Conservation (phyloP, 1,140 invertebrate species). For the Diorhabda elongata region DNA sequence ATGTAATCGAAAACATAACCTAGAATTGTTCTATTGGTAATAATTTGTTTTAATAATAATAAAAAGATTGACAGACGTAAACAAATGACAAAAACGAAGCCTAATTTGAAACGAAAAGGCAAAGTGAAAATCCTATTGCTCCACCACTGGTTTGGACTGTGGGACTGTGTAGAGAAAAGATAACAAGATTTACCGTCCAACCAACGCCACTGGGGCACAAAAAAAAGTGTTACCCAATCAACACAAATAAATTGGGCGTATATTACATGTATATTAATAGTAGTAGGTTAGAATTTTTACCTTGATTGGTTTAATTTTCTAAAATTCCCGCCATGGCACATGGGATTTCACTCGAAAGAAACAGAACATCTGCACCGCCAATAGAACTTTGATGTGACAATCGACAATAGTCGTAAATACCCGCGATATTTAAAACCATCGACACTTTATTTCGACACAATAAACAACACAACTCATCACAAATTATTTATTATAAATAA, state of each 20-base stretch:
- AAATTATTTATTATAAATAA: slow-evolving; percentile 9
- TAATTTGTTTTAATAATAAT: background rate
- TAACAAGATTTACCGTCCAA: slow-evolving; percentile 35
- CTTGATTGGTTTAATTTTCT: slow-evolving; percentile 27
- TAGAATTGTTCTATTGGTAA: no score
- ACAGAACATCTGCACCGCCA: slow-evolving; percentile 46
- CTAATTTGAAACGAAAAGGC: background rate
- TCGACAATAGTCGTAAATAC: slow-evolving; percentile 46
- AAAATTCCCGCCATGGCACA: slow-evolving; percentile 43
- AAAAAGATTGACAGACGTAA: background rate
- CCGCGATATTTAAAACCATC: slow-evolving; percentile 44
- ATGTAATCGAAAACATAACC: no score
- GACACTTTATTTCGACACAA: slow-evolving; percentile 22
- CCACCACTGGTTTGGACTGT: slow-evolving; percentile 27
- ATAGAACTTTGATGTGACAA: slow-evolving; percentile 39
- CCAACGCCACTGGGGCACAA: slow-evolving; percentile 30
- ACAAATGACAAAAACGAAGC: background rate
- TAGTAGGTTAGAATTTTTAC: slow-evolving; percentile 22
- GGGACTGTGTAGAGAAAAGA: slow-evolving; percentile 31
- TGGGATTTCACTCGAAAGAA: slow-evolving; percentile 36
- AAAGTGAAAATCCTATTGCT: slow-evolving; percentile 11
- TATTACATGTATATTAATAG: no score
- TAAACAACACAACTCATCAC: slow-evolving; percentile 9
- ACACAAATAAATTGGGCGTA: no score
- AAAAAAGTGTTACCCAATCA: slow-evolving; percentile 17